Base-by-base conservation (phyloP, 2,797 vertebrate genomes). In the Chloroceryle amazona region DNA sequence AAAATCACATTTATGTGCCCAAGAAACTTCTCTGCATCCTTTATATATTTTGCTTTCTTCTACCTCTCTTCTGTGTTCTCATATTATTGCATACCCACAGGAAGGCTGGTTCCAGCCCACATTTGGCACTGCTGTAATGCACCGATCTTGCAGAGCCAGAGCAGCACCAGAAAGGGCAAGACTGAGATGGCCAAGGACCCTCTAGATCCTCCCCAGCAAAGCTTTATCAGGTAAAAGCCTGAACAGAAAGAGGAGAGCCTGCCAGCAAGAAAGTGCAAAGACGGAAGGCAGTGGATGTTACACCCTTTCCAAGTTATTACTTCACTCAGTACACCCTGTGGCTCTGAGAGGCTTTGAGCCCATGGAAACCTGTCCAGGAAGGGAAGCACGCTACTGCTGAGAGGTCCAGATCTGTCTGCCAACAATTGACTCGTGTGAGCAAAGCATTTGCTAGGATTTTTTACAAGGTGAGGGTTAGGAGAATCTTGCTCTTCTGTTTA, bases 381-480 rank as follows among this genome's bases (percentile, higher is more conserved):
- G 62, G 58, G 91, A 86, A 88, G 70, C 68, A 47, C 8, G 2
- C 87, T 79, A 52, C 93, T 88, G 84, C 91, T 3, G 68, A 88
- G 70, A 75, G 75, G 47, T 83, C 84, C 68, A 66, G 4, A 46
- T 90, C 82, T 49, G 29, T 16, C 65, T 89, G 91, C 89, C 76
- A 86, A 37, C 42, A 93, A 72, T 2, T 54, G 39, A 12, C 26
- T 89, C 65, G 31, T 66, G 42, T 10, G 18, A 90, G 46, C 31
- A 52, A 81, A 91, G 62, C 20, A 52, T 75, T 90, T 91, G 41
- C 47, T 61, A 72, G 41, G 65, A 41, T 65, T 95, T 95, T 97
- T 97, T 92, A 93, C 73, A 96, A 94, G 88, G 82, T 93, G 80
- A 89, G 21, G 23, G 26, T 81, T 84, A 84, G 88, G 39, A 81